phyloP scores from a whole-genome alignment of 2,888 invertebrate species.

The Dryobotodes eremita region DNA sequence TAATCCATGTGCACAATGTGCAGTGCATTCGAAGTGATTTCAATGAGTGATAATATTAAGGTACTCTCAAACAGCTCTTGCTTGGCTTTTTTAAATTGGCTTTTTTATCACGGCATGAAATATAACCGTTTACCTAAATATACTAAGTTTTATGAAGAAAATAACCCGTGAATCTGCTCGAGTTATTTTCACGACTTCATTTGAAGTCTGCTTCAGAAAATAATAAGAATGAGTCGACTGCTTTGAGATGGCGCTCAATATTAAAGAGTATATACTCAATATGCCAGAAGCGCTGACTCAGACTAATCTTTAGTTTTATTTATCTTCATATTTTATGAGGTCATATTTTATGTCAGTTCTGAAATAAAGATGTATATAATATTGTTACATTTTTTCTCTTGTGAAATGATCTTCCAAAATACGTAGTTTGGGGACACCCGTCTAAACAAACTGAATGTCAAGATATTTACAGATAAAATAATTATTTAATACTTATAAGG shows the following conservation, averaged over 20 bases:
- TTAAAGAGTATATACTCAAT: neutral
- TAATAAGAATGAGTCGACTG: conserved; percentile 3
- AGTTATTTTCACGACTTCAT: too few relatives aligned
- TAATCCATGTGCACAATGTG: neutral
- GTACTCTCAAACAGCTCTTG: neutral
- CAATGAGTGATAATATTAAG: neutral
- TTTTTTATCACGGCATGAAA: neutral
- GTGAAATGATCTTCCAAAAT: neutral
- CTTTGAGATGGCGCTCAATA: neutral
- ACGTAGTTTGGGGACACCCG: neutral
- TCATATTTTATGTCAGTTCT: neutral
- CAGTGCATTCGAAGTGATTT: neutral
- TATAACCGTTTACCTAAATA: neutral
- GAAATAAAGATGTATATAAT: neutral
- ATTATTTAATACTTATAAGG: too few relatives aligned
- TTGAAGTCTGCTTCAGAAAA: neutral
- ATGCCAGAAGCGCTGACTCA: conserved; percentile 9
- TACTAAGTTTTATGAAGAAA: neutral
- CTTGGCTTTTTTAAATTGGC: too few relatives aligned
- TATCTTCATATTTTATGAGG: conserved; percentile 19
- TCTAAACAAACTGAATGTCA: neutral
- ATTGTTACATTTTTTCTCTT: neutral
- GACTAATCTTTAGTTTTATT: conserved; percentile 4
- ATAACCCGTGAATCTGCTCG: too few relatives aligned
- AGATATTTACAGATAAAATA: neutral